A percentile compares a stretch with the other conserved stretches of the same genome.
Conservation (phyloP, 2,888 invertebrate species). For the Nemotelus pantherinus region DNA sequence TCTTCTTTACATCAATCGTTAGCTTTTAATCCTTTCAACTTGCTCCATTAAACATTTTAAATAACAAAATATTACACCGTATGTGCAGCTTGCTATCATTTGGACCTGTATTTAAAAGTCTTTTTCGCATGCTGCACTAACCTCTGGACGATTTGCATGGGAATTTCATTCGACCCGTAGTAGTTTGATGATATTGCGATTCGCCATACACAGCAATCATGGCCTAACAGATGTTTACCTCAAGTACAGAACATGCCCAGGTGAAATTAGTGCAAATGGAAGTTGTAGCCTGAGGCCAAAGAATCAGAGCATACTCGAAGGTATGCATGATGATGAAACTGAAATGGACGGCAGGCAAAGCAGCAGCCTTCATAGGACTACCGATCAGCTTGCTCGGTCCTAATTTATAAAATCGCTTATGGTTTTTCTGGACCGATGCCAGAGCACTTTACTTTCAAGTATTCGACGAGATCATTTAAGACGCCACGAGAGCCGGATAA, state of each 20-base stretch:
- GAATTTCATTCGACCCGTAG: conserved; percentile 43
- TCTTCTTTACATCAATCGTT: too few species aligned
- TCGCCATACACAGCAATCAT: conserved; percentile 44
- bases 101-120: too few species aligned
- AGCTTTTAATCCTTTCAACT: too few species aligned
- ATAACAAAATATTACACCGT: too few species aligned
- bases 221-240: conserved; percentile 49
- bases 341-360: conserved; percentile 27
- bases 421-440: conserved; percentile 45
- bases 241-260: conserved; percentile 45
- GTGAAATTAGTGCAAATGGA: conserved; percentile 51
- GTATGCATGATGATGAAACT: conserved; percentile 44
- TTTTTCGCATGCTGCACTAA: background rate
- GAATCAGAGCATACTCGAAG: conserved; percentile 21
- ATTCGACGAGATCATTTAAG: conserved; percentile 37
- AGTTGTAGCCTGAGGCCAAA: conserved; percentile 49
- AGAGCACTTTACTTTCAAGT: conserved; percentile 35
- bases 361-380: conserved; percentile 28
- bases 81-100: too few species aligned
- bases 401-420: conserved; percentile 52
- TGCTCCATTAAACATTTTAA: too few species aligned
- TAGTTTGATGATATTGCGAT: conserved; percentile 37
- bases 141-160: conserved; percentile 17
- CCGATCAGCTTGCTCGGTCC: conserved; percentile 49
- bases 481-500: conserved; percentile 28